Conservation (phyloP, 1,140 invertebrate genomes). For the Mya arenaria region DNA sequence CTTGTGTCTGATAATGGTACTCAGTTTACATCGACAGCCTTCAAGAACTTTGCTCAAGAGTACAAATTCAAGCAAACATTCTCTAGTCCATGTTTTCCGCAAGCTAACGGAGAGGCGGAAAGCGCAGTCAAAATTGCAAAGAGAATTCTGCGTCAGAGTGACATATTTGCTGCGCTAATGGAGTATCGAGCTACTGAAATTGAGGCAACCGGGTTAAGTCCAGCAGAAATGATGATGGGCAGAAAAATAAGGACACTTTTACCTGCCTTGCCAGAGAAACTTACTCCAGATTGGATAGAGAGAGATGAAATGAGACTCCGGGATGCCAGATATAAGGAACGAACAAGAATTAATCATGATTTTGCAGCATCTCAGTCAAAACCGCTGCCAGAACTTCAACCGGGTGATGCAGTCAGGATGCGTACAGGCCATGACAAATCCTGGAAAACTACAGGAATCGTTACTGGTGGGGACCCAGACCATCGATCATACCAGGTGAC, state of each 20-base stretch:
- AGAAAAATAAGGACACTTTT: background rate
- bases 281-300: background rate
- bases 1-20: slow-evolving; percentile 6
- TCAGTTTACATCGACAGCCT: slow-evolving; percentile 26
- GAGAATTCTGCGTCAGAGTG: slow-evolving; percentile 23
- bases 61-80: slow-evolving; percentile 20
- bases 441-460: background rate
- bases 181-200: slow-evolving; percentile 28
- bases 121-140: slow-evolving; percentile 49
- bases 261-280: background rate
- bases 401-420: slow-evolving; percentile 17
- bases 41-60: slow-evolving; percentile 4
- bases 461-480: background rate
- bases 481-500: background rate
- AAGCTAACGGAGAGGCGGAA: slow-evolving; percentile 47
- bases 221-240: slow-evolving; percentile 43
- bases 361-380: background rate
- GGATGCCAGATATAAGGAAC: slow-evolving; percentile 9
- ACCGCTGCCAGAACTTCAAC: slow-evolving; percentile 1
- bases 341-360: background rate
- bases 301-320: background rate
- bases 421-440: slow-evolving; percentile 26
- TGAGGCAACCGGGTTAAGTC: slow-evolving; percentile 30
- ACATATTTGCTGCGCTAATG: slow-evolving; percentile 37
- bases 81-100: slow-evolving; percentile 27